These are phyloP conservation scores for Dolichomitus sp. DNA, from an alignment of 2,888 invertebrate species.

Conservation along the genomic window DNA sequence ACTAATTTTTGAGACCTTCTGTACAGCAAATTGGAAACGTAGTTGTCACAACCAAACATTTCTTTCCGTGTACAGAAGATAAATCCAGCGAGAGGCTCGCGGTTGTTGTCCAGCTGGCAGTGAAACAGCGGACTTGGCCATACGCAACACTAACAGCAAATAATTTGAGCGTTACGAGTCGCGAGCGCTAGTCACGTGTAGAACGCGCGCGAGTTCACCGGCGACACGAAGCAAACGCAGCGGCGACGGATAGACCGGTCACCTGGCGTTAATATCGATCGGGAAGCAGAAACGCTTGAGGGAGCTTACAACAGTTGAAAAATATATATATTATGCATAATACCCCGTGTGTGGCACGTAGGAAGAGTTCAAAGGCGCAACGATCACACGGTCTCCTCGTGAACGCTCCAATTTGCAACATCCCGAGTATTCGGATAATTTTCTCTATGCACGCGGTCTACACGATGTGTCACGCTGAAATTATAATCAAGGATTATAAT, in stretches of 20 bases:
- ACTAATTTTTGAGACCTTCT: too few species aligned
- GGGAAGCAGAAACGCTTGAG: conserved; percentile 54
- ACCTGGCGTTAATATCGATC: conserved; percentile 77
- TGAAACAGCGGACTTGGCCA: background rate
- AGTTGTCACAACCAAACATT: too few species aligned
- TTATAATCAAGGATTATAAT: conserved; percentile 15
- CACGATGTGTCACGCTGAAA: background rate
- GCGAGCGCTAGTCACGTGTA: conserved; percentile 50
- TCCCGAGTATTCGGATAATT: conserved; percentile 14
- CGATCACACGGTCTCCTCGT: conserved; percentile 24
- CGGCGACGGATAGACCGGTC: conserved; percentile 61
- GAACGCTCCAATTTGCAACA: conserved; percentile 12
- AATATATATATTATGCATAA: conserved; percentile 27
- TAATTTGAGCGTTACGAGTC: conserved; percentile 19
- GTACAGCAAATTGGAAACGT: too few species aligned
- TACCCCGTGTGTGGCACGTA: background rate
- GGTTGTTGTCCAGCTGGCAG: background rate
- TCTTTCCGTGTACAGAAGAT: background rate
- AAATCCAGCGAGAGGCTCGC: background rate
- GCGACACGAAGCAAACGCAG: background rate
- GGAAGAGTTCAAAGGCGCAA: conserved; percentile 19
- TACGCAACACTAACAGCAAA: background rate
- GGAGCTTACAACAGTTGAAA: conserved; percentile 15
- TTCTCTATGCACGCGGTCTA: background rate
- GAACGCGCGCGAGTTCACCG: background rate